A percentile compares a stretch with the other conserved stretches of the same genome.
Evolutionary conservation across 2,113 vertebrate species (phyloP).

Genomic region (Melanerpes formicivorus): DNA sequence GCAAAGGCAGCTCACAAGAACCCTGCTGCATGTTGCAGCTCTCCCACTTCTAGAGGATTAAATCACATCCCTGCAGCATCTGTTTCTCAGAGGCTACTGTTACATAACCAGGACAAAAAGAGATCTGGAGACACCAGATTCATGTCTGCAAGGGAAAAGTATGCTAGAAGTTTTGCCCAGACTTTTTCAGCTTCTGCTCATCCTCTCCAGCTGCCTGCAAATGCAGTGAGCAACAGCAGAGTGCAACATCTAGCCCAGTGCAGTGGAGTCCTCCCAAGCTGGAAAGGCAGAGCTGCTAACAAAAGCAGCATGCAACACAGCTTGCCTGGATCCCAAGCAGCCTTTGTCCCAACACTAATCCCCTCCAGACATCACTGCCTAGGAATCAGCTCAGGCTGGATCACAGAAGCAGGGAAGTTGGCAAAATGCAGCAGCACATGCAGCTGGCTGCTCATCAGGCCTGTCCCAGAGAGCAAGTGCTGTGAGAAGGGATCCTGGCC

Average conservation of each 20-base stretch:
- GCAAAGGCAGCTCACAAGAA: background rate
- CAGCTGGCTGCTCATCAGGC: background rate
- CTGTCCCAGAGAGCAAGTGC: background rate
- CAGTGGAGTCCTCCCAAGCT: background rate
- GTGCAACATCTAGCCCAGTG: conserved; percentile 33
- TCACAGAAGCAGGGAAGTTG: background rate
- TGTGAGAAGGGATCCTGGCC: background rate
- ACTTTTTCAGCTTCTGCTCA: conserved; percentile 2
- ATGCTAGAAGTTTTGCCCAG: conserved; percentile 45
- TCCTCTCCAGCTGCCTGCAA: background rate
- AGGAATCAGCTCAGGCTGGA: background rate
- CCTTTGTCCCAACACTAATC: background rate
- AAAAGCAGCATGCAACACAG: background rate
- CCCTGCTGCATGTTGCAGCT: background rate
- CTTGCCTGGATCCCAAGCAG: background rate
- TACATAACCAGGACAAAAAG: conserved; percentile 13
- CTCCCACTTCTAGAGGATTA: conserved; percentile 29
- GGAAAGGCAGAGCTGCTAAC: background rate
- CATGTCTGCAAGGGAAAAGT: background rate
- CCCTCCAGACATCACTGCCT: background rate
- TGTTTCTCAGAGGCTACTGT: conserved; percentile 23
- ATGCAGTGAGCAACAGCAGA: background rate
- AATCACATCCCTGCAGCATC: background rate
- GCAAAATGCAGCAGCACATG: background rate
- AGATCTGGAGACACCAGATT: background rate